Base-by-base conservation (phyloP, 2,113 vertebrate genomes). In the Myanophis thanlyinensis region DNA sequence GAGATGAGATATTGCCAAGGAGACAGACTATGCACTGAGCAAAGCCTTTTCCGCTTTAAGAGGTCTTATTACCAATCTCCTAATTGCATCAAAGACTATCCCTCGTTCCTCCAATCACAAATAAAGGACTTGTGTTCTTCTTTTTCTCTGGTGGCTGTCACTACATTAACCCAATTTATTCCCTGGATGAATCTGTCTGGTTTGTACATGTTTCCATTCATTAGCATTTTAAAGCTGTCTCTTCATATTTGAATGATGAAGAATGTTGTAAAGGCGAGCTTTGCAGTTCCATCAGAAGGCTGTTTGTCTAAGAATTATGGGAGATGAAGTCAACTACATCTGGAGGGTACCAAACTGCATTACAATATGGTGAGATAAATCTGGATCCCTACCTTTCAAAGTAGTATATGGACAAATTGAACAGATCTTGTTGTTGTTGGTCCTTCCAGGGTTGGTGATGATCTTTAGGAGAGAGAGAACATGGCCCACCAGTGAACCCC, bases 11-110 rank as follows among this genome's bases (percentile, higher is more conserved):
- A 94, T 97, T 97, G 93, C 97, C 96, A 96, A 91, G 97, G 97
- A 94, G 94, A 98, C 97, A 20, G 96, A 86, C 91, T 91, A 97
- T 97, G 46, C 97, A 96, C 97, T 94, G 95, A 94, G 97, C 97
- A 97, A 97, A 95, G 2, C 87, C 47, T 48, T 85, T 94, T 95
- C 95, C 95, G 93, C 88, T 87, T 97, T 94, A 96, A 94, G 93
- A 97, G 97, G 90, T 96, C 93, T 90, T 95, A 96, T 98, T 97
- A 97, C 96, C 88, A 10, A 85, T 92, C 96, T 93, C 93, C 96
- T 92, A 94, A 96, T 95, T 94, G 95, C 97, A 96, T 93, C 97
- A 93, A 97, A 97, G 94, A 95, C 96, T 97, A 95, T 95, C 95
- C 91, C 86, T 52, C 30, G 67, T 89, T 95, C 52, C 49, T 93